Evolutionary conservation across 35 echinoderm and acorn worm species (phyloP).

Genomic region (Eucidaris tribuloides): DNA sequence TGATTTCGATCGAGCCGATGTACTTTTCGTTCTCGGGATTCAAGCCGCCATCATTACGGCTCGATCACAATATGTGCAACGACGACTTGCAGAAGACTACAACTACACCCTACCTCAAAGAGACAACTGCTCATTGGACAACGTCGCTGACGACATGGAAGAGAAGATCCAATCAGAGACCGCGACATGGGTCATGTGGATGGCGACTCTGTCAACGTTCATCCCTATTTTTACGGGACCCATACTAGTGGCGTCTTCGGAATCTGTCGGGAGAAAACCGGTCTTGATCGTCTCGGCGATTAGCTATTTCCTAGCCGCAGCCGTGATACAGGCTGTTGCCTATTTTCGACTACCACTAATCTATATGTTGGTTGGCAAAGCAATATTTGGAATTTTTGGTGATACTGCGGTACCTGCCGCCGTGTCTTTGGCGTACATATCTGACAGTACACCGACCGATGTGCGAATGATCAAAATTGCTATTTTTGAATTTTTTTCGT

Average conservation of each 20-base stretch:
- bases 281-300: conserved; percentile 19
- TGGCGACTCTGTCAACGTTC: conserved; percentile 24
- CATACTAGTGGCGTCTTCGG: conserved; percentile 18
- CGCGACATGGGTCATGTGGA: conserved; percentile 35
- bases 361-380: background rate
- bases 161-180: conserved; percentile 38
- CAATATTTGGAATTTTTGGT: conserved; percentile 21
- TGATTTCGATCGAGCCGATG: conserved; percentile 39
- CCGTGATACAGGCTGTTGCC: background rate
- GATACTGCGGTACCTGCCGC: background rate
- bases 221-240: conserved; percentile 18
- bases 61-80: conserved; percentile 32
- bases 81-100: conserved; percentile 7
- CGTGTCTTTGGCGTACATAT: conserved; percentile 30
- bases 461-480: background rate
- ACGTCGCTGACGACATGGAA: conserved; percentile 2
- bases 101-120: conserved; percentile 13
- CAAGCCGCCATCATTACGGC: conserved; percentile 21
- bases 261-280: conserved; percentile 48
- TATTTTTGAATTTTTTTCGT: background rate
- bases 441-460: background rate
- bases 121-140: background rate
- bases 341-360: background rate
- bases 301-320: conserved; percentile 19
- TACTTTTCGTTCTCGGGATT: conserved; percentile 10